Base-by-base conservation (phyloP, 1,140 invertebrate species). In the Colletes latitarsis region DNA sequence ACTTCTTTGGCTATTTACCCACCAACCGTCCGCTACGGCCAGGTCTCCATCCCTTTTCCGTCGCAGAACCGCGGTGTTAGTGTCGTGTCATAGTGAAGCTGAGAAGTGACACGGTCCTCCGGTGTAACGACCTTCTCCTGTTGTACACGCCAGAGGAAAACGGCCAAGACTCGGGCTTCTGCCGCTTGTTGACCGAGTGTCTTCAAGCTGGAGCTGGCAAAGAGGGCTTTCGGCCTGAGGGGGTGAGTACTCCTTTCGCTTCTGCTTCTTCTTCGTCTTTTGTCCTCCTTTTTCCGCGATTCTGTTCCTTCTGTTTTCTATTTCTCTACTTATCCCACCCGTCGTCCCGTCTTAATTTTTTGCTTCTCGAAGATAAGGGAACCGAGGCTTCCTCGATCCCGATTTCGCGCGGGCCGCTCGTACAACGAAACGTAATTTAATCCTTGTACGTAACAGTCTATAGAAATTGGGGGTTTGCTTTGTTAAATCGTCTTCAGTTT, bases 201-300 rank as follows among this genome's bases (percentile, higher is more conserved):
- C 90, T 89, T 90, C 89, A 89, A 91, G 88, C 90, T 87, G 86
- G 85, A 90, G 87, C 88, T 91, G 77, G 87, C 88, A 89, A 91
- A 91, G 90, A 90, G 90, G 85, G 88, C 83, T 87, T 91, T 90
- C 73, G 84, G 82, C 77, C 82, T 88, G 68, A 88, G 88, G 88
- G 88, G 90, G 90, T 91, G 85, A 91, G 90, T 89, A 71, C 39
- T 49, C 30, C 77, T 71, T 58, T 63, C 86, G 68, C 19, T 81
- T 76, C 67, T 73, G 55, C 53, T 57, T 76, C 57, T 39, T 46
- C 10, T 62, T 49, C 43, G 10, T 4, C 57, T 30, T 30, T 52
- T 84, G 30, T 62, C 76, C 53, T 70, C 67, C 64, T 64, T 63
- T 57, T 72, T 49, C 62, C 55, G 9, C 43, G 43, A 71, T 73